Conservation (phyloP, 53 echinoderm and acorn worm species). For the Crossaster papposus region DNA sequence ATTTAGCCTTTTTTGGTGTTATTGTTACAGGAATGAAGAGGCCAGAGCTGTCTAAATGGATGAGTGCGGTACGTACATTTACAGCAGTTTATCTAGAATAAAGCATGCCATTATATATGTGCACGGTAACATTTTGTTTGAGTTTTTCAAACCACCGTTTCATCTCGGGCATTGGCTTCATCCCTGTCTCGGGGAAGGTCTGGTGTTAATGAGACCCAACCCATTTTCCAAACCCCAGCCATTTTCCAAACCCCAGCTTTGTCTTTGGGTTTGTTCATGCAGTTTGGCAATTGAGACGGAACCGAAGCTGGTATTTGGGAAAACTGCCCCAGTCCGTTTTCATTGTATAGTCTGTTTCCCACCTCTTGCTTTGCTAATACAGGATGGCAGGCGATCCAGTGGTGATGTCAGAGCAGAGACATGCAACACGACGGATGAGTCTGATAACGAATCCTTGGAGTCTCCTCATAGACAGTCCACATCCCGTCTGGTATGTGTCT, state of each 20-base stretch:
- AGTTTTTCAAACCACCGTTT: no score
- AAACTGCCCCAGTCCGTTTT: no score
- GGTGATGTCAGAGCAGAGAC: background rate
- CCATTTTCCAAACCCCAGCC: no score
- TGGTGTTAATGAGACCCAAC: no score
- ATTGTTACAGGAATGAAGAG: conserved; percentile 84
- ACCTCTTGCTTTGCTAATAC: conserved; percentile 1
- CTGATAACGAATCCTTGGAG: conserved; percentile 26
- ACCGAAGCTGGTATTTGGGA: no score
- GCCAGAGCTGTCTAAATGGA: conserved; percentile 87
- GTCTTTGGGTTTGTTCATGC: no score
- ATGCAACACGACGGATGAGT: conserved; percentile 13
- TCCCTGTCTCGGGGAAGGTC: no score
- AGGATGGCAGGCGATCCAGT: conserved; percentile 62
- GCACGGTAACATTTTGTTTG: no score
- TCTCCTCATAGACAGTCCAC: background rate
- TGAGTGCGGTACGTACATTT: conserved; percentile 48
- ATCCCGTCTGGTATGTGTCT: conserved; percentile 27
- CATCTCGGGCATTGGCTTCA: no score
- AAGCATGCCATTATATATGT: no score
- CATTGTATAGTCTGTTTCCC: background rate
- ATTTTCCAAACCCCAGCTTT: no score
- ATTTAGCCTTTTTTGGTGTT: background rate
- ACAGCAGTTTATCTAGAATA: background rate
- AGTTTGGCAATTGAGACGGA: no score